Percentiles rank a stretch among this genome's conserved stretches.
phyloP scores from a whole-genome alignment of 2,888 invertebrate genomes.

The Rotaria socialis region DNA sequence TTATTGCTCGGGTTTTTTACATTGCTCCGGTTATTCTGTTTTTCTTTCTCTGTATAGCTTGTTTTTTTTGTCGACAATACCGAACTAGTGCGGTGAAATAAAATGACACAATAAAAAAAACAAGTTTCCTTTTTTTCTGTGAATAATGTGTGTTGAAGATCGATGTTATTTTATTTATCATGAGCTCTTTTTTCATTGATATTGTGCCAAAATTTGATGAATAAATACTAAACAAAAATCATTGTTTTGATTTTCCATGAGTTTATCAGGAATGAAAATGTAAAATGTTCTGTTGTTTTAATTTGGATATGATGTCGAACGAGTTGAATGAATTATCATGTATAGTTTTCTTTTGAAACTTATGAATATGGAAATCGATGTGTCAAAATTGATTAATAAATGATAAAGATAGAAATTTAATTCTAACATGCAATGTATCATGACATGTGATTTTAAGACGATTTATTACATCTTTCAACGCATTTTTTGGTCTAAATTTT shows the following conservation, averaged over 20 bases:
- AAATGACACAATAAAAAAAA: neutral
- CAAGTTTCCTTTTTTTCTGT: neutral
- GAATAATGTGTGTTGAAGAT: neutral
- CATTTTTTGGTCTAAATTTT: no score
- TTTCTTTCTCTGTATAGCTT: neutral
- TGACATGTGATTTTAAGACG: no score
- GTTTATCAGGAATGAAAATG: no score
- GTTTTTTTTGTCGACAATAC: neutral
- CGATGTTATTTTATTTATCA: neutral
- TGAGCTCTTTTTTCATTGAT: neutral
- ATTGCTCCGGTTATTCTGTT: neutral
- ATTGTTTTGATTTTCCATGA: neutral
- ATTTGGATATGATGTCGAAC: no score
- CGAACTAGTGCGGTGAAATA: neutral
- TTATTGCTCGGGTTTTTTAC: constrained; percentile 3
- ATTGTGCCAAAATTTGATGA: neutral
- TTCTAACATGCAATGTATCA: no score
- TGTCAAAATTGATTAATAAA: no score
- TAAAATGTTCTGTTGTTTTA: no score
- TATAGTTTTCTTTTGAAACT: no score
- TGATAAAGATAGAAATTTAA: no score
- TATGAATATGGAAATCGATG: no score
- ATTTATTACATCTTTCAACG: no score
- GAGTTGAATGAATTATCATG: no score
- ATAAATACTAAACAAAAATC: neutral